These are phyloP conservation scores for Siphamia tubifer DNA, from an alignment of 2,113 vertebrate species.

Conservation along the genomic window DNA sequence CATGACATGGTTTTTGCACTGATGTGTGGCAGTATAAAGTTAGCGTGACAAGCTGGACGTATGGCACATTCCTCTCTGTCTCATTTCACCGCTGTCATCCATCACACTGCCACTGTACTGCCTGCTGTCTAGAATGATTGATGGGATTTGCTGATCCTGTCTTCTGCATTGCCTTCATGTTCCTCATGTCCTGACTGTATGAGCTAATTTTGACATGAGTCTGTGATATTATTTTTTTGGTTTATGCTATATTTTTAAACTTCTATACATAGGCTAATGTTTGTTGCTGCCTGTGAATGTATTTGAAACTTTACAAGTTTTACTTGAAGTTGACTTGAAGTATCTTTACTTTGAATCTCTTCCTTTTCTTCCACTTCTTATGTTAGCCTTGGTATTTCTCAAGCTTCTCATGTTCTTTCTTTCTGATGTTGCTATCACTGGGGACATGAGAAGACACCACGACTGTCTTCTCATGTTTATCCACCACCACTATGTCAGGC, in stretches of 20 bases:
- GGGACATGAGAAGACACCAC: too few relatives aligned
- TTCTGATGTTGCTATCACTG: too few relatives aligned
- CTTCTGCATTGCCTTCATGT: conserved; percentile 40
- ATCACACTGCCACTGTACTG: conserved; percentile 64
- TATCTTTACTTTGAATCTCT: too few relatives aligned
- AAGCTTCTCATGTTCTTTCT: too few relatives aligned
- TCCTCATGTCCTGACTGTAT: conserved; percentile 40
- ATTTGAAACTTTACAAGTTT: too few relatives aligned
- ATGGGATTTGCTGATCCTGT: conserved; percentile 60
- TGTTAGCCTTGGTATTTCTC: too few relatives aligned
- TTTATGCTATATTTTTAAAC: not conserved
- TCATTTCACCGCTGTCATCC: conserved; percentile 65
- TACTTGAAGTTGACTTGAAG: too few relatives aligned
- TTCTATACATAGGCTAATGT: not conserved
- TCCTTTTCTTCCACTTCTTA: too few relatives aligned
- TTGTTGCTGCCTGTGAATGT: too few relatives aligned
- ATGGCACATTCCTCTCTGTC: conserved; percentile 61
- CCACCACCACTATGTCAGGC: too few relatives aligned
- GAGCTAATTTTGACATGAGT: conserved; percentile 50
- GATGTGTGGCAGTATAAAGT: conserved; percentile 52
- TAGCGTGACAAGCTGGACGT: conserved; percentile 47
- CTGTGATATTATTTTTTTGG: conserved; percentile 34
- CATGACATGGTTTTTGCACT: conserved; percentile 29
- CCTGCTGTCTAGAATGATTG: conserved; percentile 58
- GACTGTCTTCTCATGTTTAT: too few relatives aligned